Percentiles rank a stretch among this genome's conserved stretches.
These are phyloP conservation scores for Chymomyza procnemis DNA, from an alignment of 2,888 invertebrate species.

Conservation along the genomic window DNA sequence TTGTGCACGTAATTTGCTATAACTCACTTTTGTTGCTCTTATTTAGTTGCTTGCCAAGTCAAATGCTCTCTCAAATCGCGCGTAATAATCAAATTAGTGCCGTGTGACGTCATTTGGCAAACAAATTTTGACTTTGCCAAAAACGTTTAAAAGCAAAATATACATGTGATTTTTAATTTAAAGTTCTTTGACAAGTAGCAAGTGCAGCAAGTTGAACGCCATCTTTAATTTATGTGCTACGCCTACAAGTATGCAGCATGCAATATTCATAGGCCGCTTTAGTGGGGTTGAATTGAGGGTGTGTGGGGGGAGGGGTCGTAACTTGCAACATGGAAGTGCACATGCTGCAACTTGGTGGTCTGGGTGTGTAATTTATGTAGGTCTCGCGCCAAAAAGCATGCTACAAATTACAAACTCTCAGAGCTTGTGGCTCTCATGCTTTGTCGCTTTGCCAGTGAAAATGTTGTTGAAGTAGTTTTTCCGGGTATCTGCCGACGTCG, in stretches of 20 bases:
- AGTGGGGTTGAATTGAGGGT: no score
- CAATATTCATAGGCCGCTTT: constrained; percentile 36
- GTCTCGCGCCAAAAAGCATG: constrained; percentile 38
- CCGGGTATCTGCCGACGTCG: not conserved
- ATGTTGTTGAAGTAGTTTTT: not conserved
- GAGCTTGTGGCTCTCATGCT: constrained; percentile 30
- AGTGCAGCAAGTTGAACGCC: constrained; percentile 11
- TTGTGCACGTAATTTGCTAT: constrained; percentile 55
- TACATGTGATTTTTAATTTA: not conserved
- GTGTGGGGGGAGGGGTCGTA: not conserved
- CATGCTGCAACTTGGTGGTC: constrained; percentile 1
- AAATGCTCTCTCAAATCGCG: constrained; percentile 56
- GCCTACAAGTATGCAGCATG: constrained; percentile 39
- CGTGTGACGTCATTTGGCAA: constrained; percentile 47
- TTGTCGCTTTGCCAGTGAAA: not conserved
- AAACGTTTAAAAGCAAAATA: not conserved
- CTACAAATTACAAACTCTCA: constrained; percentile 48
- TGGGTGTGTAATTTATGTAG: constrained; percentile 44
- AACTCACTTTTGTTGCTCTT: constrained; percentile 31
- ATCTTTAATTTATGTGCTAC: constrained; percentile 54
- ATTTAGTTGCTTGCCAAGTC: constrained; percentile 20
- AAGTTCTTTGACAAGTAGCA: constrained; percentile 21
- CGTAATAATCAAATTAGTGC: constrained; percentile 68
- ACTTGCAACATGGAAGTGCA: not conserved
- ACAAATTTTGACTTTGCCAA: not conserved